Conservation (phyloP, 2,888 invertebrate species). For the Hymenopus coronatus region DNA sequence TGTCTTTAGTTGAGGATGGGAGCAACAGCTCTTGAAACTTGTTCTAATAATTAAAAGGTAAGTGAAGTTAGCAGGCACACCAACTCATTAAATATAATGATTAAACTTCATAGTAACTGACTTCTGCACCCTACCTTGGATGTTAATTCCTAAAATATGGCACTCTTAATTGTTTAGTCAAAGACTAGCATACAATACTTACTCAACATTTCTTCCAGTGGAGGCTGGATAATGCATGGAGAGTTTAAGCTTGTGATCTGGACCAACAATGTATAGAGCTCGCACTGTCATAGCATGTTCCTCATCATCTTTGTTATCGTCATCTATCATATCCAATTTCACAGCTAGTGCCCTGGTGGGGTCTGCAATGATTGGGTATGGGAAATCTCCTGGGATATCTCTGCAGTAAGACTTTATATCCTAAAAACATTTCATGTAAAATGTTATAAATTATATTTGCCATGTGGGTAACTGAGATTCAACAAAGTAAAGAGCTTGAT, state of each 20-base stretch:
- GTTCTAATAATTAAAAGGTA: too few species aligned
- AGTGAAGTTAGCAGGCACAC: too few species aligned
- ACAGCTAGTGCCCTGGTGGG: conserved; percentile 67
- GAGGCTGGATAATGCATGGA: conserved; percentile 83
- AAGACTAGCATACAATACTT: conserved; percentile 44
- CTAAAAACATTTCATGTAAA: conserved; percentile 39
- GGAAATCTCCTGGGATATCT: conserved; percentile 69
- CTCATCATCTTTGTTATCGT: conserved; percentile 62
- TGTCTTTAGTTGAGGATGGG: too few species aligned
- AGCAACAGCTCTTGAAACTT: too few species aligned
- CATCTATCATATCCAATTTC: conserved; percentile 75
- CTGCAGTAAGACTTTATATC: conserved; percentile 68
- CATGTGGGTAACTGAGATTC: too few species aligned
- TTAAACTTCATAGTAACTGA: not conserved
- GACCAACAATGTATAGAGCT: conserved; percentile 76
- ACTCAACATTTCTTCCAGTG: conserved; percentile 84
- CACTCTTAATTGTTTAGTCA: not conserved
- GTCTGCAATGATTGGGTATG: conserved; percentile 82
- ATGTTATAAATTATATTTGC: too few species aligned
- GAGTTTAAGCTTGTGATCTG: conserved; percentile 72
- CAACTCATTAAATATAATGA: too few species aligned
- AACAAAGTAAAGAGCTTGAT: too few species aligned
- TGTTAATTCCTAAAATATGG: not conserved
- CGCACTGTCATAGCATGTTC: conserved; percentile 69
- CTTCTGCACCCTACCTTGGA: not conserved